Base-by-base conservation (phyloP, 2,113 vertebrate species). In the Upupa epops region DNA sequence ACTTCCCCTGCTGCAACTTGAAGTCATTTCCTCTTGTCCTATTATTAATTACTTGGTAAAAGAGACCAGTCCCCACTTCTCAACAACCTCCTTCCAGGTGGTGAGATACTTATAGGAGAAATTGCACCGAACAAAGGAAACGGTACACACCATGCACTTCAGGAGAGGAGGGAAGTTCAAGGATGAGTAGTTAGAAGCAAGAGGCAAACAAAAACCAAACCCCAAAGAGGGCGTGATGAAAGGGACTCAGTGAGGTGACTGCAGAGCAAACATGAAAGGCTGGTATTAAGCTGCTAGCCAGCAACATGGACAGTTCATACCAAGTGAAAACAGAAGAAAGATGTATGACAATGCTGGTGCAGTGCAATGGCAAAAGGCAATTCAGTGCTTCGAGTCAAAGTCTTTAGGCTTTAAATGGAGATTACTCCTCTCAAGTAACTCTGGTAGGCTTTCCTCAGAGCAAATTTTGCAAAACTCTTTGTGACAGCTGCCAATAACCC, bases 301-400 rank as follows among this genome's bases (percentile, higher is more conserved):
- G 28, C 1, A 25, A 31, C 0, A 0, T 25, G 34, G 49, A 29
- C 9, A 21, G 40, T 31, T 54, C 29, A 3, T 15, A 78, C 17
- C 0, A 1, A 69, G 9, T n/a, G 51, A 34, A 85, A 92, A 63
- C 24, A 45, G 28, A 83, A 45, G 45, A 16, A 71, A 51, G 20
- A 42, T 42, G 13, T 9, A 20, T 7, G 28, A 31, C 29, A 72
- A 55, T 20, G 22, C 8, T n/a, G 63, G 54, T n/a, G 16, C 9
- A 46, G 79, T n/a, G 28, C 25, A 75, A 64, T 9, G 24, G 63
- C 37, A 86, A 83, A 79, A 55, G 59, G 36, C 7, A 74, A 40
- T 63, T 75, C 34, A 40, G 49, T 11, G 14, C 26, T 90, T 59
- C 13, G 8, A 42, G 37, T n/a, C 15, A 66, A 63, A 51, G 68